Conservation (phyloP, 2,797 vertebrate species). For the Pipistrellus nathusii region DNA sequence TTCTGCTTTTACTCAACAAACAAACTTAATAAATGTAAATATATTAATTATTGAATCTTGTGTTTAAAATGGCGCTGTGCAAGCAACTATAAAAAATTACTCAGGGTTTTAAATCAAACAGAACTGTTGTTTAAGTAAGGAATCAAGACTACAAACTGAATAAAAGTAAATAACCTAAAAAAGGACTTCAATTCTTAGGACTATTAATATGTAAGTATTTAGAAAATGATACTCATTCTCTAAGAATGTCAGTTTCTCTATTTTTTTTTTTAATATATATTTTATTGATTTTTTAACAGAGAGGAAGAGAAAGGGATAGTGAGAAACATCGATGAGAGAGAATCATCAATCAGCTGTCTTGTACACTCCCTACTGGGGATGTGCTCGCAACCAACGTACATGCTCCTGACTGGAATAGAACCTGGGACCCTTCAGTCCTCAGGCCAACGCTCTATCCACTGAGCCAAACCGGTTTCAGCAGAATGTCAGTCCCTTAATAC, state of each 20-base stretch:
- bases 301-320: too few relatives aligned
- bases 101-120: constrained; percentile 27
- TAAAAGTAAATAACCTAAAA: constrained; percentile 46
- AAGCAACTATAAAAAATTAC: constrained; percentile 29
- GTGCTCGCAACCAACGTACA: too few relatives aligned
- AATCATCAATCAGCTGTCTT: too few relatives aligned
- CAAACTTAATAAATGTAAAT: background rate
- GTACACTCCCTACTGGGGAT: too few relatives aligned
- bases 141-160: background rate
- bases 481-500: background rate
- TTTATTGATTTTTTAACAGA: too few relatives aligned
- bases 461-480: too few relatives aligned
- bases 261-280: too few relatives aligned
- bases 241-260: background rate
- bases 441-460: too few relatives aligned
- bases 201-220: constrained; percentile 32
- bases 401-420: too few relatives aligned
- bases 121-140: background rate
- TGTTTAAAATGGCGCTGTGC: background rate
- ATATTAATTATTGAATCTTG: constrained; percentile 39
- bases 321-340: too few relatives aligned
- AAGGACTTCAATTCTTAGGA: constrained; percentile 37
- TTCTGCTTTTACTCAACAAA: constrained; percentile 41
- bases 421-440: too few relatives aligned
- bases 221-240: constrained; percentile 27